Conservation (phyloP, 2,888 invertebrate genomes). For the Palloptera scutellata region DNA sequence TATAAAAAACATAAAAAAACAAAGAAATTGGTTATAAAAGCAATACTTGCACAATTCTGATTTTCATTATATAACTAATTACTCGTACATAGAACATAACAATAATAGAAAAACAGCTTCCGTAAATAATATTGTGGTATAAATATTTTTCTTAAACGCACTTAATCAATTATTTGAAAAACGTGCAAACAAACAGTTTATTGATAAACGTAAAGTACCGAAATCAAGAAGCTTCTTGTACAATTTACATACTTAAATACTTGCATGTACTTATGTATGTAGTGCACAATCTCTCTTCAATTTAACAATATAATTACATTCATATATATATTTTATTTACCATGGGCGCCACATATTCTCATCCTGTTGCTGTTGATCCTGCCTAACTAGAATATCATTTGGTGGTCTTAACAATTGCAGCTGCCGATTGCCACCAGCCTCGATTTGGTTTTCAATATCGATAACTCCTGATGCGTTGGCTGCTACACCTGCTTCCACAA, state of each 20-base stretch:
- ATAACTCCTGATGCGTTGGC: constrained; percentile 37
- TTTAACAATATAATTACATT: constrained; percentile 6
- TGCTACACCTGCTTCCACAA: constrained; percentile 49
- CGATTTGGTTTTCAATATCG: constrained; percentile 42
- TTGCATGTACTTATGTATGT: background rate
- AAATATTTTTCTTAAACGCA: no score
- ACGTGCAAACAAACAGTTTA: no score
- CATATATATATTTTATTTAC: constrained; percentile 50
- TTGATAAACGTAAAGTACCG: no score
- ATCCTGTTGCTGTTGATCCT: constrained; percentile 51
- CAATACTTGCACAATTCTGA: no score
- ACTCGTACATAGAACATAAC: no score
- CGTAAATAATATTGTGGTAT: no score
- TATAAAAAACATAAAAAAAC: no score
- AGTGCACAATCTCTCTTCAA: background rate
- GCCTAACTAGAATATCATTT: constrained; percentile 31
- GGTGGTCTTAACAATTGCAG: constrained; percentile 37
- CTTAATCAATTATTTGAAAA: constrained; percentile 4
- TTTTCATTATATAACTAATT: no score
- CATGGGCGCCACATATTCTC: constrained; percentile 69
- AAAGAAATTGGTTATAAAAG: no score
- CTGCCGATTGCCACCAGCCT: constrained; percentile 42
- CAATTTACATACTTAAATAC: constrained; percentile 8
- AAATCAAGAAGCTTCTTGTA: background rate
- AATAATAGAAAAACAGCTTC: no score